Percentiles rank a stretch among this genome's conserved stretches.
These are phyloP conservation scores for Diuraphis noxia DNA, from an alignment of 1,140 invertebrate genomes.

Conservation along the genomic window DNA sequence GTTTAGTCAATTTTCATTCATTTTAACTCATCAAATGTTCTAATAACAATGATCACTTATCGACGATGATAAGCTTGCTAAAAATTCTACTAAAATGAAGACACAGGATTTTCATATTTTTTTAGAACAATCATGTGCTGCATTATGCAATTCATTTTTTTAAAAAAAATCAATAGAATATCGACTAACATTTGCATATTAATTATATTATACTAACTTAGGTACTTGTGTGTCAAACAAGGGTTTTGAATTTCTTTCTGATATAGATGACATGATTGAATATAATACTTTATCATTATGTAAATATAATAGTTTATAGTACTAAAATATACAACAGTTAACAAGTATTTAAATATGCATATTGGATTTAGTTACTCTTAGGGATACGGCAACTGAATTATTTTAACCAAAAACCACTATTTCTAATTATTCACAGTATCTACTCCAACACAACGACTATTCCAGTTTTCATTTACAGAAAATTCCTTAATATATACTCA, in stretches of 20 bases:
- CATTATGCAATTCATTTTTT: background rate
- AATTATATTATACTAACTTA: background rate
- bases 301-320: too few species aligned
- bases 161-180: background rate
- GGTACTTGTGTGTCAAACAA: background rate
- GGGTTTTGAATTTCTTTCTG: background rate
- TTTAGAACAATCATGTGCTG: background rate
- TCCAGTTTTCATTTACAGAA: too few species aligned
- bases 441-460: too few species aligned
- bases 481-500: too few species aligned
- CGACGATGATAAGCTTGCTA: rapidly evolving
- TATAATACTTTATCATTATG: too few species aligned
- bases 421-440: too few species aligned
- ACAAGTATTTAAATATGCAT: too few species aligned
- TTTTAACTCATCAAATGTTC: background rate
- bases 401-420: too few species aligned
- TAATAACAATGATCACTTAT: background rate
- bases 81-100: background rate
- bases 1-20: background rate
- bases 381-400: too few species aligned
- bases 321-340: too few species aligned
- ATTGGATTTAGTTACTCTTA: too few species aligned
- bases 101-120: background rate
- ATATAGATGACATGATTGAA: too few species aligned
- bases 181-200: background rate